Percentiles rank a stretch among this genome's conserved stretches.
Evolutionary conservation across 2,113 vertebrate genomes (phyloP).

Genomic region (Thamnophis sirtalis): DNA sequence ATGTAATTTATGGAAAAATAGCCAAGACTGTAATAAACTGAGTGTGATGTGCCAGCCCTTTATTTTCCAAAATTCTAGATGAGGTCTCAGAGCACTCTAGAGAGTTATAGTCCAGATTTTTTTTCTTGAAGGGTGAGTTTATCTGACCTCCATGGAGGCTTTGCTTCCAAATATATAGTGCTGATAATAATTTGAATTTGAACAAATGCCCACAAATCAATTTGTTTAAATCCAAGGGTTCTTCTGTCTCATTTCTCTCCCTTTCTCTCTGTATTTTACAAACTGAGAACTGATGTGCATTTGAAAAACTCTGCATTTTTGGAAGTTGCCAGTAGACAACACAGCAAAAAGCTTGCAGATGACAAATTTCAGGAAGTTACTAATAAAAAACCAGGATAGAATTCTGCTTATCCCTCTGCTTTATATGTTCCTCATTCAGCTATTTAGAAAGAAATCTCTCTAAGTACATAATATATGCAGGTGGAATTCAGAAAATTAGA

Average conservation of each 20-base stretch:
- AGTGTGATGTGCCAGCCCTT: not conserved
- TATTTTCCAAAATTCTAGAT: not conserved
- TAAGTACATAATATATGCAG: not conserved
- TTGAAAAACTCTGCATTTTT: slow-evolving; percentile 42
- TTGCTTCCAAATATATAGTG: not conserved
- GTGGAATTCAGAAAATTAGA: not conserved
- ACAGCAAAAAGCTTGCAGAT: slow-evolving; percentile 66
- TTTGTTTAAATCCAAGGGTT: slow-evolving; percentile 36
- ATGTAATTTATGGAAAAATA: not conserved
- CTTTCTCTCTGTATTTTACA: slow-evolving; percentile 1
- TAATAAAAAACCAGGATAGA: not conserved
- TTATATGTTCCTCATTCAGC: not conserved
- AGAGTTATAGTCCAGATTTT: not conserved
- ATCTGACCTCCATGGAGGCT: not conserved
- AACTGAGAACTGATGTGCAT: slow-evolving; percentile 44
- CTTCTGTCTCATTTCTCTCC: not conserved
- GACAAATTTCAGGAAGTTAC: slow-evolving; percentile 66
- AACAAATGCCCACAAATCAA: slow-evolving; percentile 48
- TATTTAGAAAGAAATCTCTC: not conserved
- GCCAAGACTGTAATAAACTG: not conserved
- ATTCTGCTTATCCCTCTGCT: not conserved
- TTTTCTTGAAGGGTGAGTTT: not conserved
- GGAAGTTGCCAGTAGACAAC: slow-evolving; percentile 67
- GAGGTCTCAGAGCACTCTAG: not conserved
- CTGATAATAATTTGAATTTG: slow-evolving; percentile 53